Percentiles rank a stretch among this genome's conserved stretches.
Evolutionary conservation across 2,888 invertebrate species (phyloP).

Genomic region (Chaitophorus viminalis): DNA sequence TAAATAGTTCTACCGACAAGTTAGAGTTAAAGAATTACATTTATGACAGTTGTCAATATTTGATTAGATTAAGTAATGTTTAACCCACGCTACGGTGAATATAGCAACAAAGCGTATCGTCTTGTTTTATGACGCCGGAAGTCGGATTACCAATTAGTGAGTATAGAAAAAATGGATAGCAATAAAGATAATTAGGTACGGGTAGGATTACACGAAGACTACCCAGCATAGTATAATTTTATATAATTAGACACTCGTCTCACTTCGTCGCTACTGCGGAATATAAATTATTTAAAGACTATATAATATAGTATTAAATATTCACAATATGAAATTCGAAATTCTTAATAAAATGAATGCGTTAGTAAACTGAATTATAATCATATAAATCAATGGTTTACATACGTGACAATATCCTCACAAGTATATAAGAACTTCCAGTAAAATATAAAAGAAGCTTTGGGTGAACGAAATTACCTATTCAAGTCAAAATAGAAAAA

Average conservation of each 20-base stretch:
- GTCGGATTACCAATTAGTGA: background rate
- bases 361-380: too few species aligned
- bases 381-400: too few species aligned
- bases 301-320: background rate
- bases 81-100: background rate
- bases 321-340: background rate
- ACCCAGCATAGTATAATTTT: background rate
- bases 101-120: background rate
- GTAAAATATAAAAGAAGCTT: too few species aligned
- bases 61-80: background rate
- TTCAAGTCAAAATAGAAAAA: too few species aligned
- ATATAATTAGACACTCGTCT: background rate
- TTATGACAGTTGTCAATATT: background rate
- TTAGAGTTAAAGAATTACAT: background rate
- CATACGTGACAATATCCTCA: too few species aligned
- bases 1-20: background rate
- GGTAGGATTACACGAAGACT: background rate
- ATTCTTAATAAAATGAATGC: background rate
- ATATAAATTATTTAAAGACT: background rate
- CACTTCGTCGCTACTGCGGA: background rate
- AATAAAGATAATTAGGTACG: background rate
- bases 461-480: too few species aligned
- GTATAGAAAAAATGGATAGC: background rate
- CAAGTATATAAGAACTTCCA: too few species aligned
- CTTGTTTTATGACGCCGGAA: background rate